Evolutionary conservation across 2,888 invertebrate genomes (phyloP).

Genomic region (Aspidiotus rigidus): DNA sequence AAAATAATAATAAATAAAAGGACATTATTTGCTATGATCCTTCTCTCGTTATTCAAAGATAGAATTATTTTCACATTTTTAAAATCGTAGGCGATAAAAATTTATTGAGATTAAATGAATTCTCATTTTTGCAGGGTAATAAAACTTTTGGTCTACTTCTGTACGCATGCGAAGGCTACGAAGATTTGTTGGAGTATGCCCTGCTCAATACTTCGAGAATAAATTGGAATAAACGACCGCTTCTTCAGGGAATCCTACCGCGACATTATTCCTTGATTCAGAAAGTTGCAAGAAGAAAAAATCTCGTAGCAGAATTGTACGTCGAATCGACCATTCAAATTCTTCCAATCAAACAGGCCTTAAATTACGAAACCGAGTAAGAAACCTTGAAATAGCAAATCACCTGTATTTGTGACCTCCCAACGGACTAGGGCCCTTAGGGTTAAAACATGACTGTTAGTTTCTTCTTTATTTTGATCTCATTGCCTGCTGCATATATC

Average conservation of each 20-base stretch:
- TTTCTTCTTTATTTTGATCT: too few relatives aligned
- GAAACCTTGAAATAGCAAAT: neutral
- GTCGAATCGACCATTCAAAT: neutral
- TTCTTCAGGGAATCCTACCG: neutral
- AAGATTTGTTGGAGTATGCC: neutral
- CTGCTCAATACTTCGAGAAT: neutral
- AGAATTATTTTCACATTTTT: too few relatives aligned
- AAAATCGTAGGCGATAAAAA: too few relatives aligned
- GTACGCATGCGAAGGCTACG: neutral
- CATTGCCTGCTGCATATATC: too few relatives aligned
- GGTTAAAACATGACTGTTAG: too few relatives aligned
- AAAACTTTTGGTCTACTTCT: neutral
- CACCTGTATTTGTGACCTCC: too few relatives aligned
- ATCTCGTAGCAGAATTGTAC: neutral
- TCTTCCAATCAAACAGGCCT: neutral
- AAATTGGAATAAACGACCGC: neutral
- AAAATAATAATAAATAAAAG: too few relatives aligned
- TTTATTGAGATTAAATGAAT: too few relatives aligned
- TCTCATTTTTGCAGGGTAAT: neutral
- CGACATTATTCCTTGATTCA: neutral
- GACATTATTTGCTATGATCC: too few relatives aligned
- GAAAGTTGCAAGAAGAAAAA: neutral
- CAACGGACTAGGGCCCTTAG: too few relatives aligned
- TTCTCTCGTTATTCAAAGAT: too few relatives aligned
- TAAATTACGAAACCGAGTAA: neutral